Evolutionary conservation across 2,888 invertebrate genomes (phyloP), one percentile per base, ranked within the genome.

Genomic region (Euproctis similis): DNA sequence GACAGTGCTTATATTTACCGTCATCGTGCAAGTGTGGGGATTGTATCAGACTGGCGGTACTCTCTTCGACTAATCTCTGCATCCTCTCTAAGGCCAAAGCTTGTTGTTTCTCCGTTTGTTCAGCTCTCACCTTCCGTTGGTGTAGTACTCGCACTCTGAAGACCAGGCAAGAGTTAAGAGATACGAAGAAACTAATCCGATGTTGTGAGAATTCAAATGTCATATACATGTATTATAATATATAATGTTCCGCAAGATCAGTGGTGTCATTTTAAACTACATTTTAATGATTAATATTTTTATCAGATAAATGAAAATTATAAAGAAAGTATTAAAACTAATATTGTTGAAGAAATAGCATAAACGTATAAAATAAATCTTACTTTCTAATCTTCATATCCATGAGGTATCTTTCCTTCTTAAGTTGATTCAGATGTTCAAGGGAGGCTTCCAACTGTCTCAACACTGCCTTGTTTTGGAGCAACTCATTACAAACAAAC

Each of bases 341-440:
- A n/a, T n/a, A n/a, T n/a, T n/a, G n/a, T n/a, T n/a, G n/a, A n/a
- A n/a, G n/a, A n/a, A n/a, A 18, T 4, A 8, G 4, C 9, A 22
- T 9, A 11, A 22, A 11, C 12, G 4, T 4, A n/a, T 28, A 10
- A 2, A 8, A 3, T 8, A 16, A 12, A 2, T 88, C 91, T 77
- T 77, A 95, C 91, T 96, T 96, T 63, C 97, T 87, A 24, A 97
- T 91, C 85, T 96, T 95, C 60, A 94, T 94, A 61, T 98, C 98
- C 54, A 96, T 87, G 36, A 96, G 87, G 87, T 97, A 97, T 50
- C 96, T 90, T 60, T 98, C 97, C 56, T 96, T 93, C 63, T 92
- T 91, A 47, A 95, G 87, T 55, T 93, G 94, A 40, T 92, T 92
- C 39, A 94, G 92, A 29, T 90, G 92, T 43, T 98, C 97, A 26